Evolutionary conservation across 2,888 invertebrate species (phyloP).

Genomic region (Ferrisia virgata): DNA sequence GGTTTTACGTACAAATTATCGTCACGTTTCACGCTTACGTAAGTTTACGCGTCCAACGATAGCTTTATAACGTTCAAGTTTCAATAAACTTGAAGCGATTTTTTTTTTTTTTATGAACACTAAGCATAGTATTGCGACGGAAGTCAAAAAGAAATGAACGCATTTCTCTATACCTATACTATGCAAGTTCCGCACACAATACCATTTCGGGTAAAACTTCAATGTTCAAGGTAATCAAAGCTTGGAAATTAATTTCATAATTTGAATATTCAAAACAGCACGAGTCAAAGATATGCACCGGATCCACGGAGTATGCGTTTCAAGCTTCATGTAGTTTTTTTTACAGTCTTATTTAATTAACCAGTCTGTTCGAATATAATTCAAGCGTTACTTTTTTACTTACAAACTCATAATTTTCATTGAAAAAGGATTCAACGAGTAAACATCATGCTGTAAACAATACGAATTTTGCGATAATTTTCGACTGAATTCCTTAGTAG

Average conservation of each 20-base stretch:
- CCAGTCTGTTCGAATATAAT: background rate
- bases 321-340: background rate
- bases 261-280: background rate
- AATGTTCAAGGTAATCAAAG: background rate
- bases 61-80: background rate
- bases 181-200: background rate
- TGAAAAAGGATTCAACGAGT: too few relatives aligned
- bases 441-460: too few relatives aligned
- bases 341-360: background rate
- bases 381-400: background rate
- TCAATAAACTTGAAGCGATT: background rate
- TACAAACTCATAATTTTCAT: background rate
- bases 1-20: background rate
- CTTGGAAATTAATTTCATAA: background rate
- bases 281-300: background rate
- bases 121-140: background rate
- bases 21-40: conserved; percentile 22
- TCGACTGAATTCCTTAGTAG: too few relatives aligned
- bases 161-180: background rate
- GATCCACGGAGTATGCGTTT: background rate
- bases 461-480: too few relatives aligned
- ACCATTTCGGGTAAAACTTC: background rate
- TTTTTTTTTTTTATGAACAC: too few relatives aligned
- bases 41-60: background rate
- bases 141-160: background rate